Evolutionary conservation across 2,888 invertebrate genomes (phyloP), one percentile per base, ranked within the genome.

Genomic region (Drosophila seclusa): DNA sequence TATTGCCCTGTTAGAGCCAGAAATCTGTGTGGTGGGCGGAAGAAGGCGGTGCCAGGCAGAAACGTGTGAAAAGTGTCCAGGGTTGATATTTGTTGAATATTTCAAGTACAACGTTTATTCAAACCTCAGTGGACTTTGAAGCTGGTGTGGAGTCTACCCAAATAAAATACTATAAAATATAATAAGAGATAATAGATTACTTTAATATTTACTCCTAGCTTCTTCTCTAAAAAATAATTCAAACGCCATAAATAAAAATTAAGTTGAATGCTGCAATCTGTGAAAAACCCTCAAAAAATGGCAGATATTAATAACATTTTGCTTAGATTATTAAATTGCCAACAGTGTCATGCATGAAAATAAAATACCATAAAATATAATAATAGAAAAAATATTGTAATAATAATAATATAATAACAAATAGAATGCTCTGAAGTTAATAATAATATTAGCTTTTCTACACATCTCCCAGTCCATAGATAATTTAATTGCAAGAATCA

Each of bases 1-100:
- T 40, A 48, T 53, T 52, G 16, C 27, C 11, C 63, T 34, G 52
- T n/a, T 2, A 29, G 16, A 36, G 63, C 27, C 54, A 48, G 29
- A 70, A 68, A 79, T 69, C 74, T 77, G 59, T 78, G 57, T 61
- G 76, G 36, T 76, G 68, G 76, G 79, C 76, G 82, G 76, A 75
- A 68, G 76, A n/a, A 29, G 80, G 76, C 76, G 80, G 50, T n/a
- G 45, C 29, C 53, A 24, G 53, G 52, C 40, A 59, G 64, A 73
- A 69, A 53, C 80, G 61, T 80, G 80, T 67, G 78, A 78, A 80
- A 72, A 69, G 24, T 62, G 45, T 34, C 21, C 49, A 68, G 68
- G 67, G 57, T 68, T 63, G 68, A 27, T 72, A 70, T 80, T 73
- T 68, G 66, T 21, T 52, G 18, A 24, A 31, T 24, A 45, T 24